Evolutionary conservation across 2,113 vertebrate species (phyloP), one percentile per base, ranked within the genome.

Genomic region (Sylvietta virens): DNA sequence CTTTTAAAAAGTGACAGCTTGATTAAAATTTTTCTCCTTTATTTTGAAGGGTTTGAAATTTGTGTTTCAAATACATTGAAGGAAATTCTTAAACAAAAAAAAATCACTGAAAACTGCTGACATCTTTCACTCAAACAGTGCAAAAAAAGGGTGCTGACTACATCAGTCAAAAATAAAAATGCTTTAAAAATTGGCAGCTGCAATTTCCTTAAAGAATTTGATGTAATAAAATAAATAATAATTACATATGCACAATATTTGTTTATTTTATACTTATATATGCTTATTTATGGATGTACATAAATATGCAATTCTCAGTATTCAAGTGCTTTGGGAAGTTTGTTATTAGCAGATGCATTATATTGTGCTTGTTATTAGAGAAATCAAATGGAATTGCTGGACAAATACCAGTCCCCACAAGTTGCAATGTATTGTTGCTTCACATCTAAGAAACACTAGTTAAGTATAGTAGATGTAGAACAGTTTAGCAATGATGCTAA

Each of bases 21-120:
- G 39, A 86, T 88, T 72, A 69, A 88, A 65, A 73, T 21, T 62
- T 65, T 88, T 92, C 53, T 72, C 22, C 30, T 92, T 65, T 83
- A 73, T 92, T 88, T 94, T 92, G 93, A 96, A 83, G 26, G 18
- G 15, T 62, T 92, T 81, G 21, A 88, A 83, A 86, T 61, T 65
- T 60, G 4, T 73, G 33, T 88, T 91, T 77, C n/a, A 92, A 94
- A 86, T 69, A 69, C 15, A 21, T 6, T 53, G 67, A 72, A 79
- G 40, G 35, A 80, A 58, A 54, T 73, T 71, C 53, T 94, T 44
- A 86, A 69, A 78, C 37, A 80, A 60, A 79, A 48, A 54, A 45
- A 71, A 9, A 62, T 83, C 58, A 37, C 22, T 70, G n/a, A 90
- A 72, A 42, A 78, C 45, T 61, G 79, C 10, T 64, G 77, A 77